phyloP scores from a whole-genome alignment of 2,888 invertebrate genomes.

The Netelia inedita region DNA sequence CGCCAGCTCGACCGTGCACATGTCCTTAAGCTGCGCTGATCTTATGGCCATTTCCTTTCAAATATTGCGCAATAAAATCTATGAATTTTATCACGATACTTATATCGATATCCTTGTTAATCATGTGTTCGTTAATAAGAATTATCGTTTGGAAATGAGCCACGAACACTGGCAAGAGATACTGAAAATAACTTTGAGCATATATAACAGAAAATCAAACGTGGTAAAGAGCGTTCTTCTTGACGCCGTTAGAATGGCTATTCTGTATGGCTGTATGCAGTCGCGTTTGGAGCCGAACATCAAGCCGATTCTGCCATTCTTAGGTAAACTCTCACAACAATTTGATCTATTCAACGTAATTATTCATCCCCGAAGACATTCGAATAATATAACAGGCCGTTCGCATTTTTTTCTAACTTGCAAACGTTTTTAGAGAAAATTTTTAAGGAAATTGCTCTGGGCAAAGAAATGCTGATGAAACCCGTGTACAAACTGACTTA shows the following conservation, averaged over 20 bases:
- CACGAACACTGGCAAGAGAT: conserved; percentile 87
- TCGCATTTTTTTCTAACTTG: conserved; percentile 17
- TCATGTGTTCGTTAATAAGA: conserved; percentile 86
- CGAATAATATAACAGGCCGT: conserved; percentile 56
- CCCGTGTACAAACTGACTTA: conserved; percentile 75
- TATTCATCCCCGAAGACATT: conserved; percentile 36
- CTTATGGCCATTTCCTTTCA: conserved; percentile 75
- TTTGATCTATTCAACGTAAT: conserved; percentile 36
- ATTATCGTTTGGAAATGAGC: conserved; percentile 86
- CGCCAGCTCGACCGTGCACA: conserved; percentile 65
- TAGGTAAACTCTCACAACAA: conserved; percentile 72
- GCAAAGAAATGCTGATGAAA: conserved; percentile 69
- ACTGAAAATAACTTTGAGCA: conserved; percentile 70
- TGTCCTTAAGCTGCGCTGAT: conserved; percentile 69
- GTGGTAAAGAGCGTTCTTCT: conserved; percentile 85
- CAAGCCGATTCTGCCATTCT: conserved; percentile 75
- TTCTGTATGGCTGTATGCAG: conserved; percentile 84
- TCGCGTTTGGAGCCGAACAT: conserved; percentile 76
- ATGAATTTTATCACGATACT: conserved; percentile 84
- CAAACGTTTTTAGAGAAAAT: conserved; percentile 70
- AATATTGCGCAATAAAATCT: conserved; percentile 80
- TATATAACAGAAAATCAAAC: conserved; percentile 81
- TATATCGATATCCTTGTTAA: conserved; percentile 87
- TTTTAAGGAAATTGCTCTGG: conserved; percentile 65
- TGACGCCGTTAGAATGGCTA: conserved; percentile 84